Base-by-base conservation (phyloP, 2,888 invertebrate genomes). In the Clostera curtula region DNA sequence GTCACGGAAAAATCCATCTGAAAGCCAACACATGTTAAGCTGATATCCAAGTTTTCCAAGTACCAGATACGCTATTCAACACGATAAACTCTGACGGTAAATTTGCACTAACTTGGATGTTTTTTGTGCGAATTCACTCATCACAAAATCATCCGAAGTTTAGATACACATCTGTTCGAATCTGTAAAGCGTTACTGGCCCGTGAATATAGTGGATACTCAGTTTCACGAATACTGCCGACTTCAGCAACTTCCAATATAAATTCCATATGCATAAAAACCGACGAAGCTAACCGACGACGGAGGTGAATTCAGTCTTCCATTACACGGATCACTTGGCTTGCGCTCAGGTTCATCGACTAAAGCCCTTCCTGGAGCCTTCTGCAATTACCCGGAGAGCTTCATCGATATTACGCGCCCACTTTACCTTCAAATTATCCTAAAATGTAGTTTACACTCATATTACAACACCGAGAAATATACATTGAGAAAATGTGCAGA, bases 241-340 rank as follows among this genome's bases (percentile, higher is more conserved):
- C 17, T 37, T 38, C 41, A 34, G 41, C 40, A 39, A 30, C 15
- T 33, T 17, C 25, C 19, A 27, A 34, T 12, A 35, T 36, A 46
- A 20, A 37, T 39, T 27, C 27, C 41, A 34, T 58, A 61, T 58
- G 55, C 54, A 57, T 61, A 61, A 50, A 52, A 46, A 50, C 25
- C 58, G 49, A 48, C 49, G 45, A 43, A 49, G 46, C 48, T 43
- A 44, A n/a, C n/a, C n/a, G 46, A 37, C 54, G 50, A 53, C 52
- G 52, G 46, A 53, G 56, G 56, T 55, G 56, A 64, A 58, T 54
- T 65, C 59, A 68, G 67, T 69, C 66, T 75, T 74, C 66, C 60
- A 79, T 82, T 77, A 75, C 73, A 74, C 70, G 77, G 69, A 56
- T 75, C 71, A 68, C 56, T 74, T 61, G 69, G 58, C 64, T 62